Evolutionary conservation across 2,113 vertebrate species (phyloP), one percentile per base, ranked within the genome.

Genomic region (Nycticorax nycticorax): DNA sequence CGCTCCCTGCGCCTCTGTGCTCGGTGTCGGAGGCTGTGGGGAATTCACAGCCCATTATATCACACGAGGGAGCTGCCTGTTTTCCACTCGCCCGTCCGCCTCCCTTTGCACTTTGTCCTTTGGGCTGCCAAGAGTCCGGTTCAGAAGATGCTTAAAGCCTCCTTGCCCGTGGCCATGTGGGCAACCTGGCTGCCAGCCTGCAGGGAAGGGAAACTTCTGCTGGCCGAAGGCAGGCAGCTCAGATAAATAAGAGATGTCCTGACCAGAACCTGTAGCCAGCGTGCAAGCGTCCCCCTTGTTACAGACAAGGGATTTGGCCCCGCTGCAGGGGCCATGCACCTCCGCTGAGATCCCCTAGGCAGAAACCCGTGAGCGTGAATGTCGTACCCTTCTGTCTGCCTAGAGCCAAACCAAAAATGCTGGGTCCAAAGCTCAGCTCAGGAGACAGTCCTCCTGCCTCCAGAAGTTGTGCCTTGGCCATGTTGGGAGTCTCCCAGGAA

Each of bases 281-380:
- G 10, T 37, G 32, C 35, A n/a, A 47, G 13, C 9, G 6, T 14
- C 17, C 33, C 15, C n/a, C 47, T 24, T 19, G 27, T 10, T 66
- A 60, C 1, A 41, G 57, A 12, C 14, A 32, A 28, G 66, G 66
- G 32, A 24, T 77, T 19, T 15, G 20, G 45, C 41, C 55, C 41
- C 62, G 33, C 33, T 45, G 21, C 41, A 43, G 41, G 11, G 55
- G 20, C 24, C 55, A 10, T 10, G 33, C 30, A 33, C 57, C 64
- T 39, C 78, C 3, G 2, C 27, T n/a, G 45, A 75, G 45, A 56
- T 8, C 47, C 41, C 67, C 41, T 6, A 17, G 28, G 35, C 23
- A 41, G 39, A 55, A 84, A 33, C 14, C 12, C 2, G 1, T 2
- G 6, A 2, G 1, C 2, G 39, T 7, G 35, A 27, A 23, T 2